Percentiles rank a stretch among this genome's conserved stretches.
Evolutionary conservation across 1,140 invertebrate genomes (phyloP).

Genomic region (Megathymus violae): DNA sequence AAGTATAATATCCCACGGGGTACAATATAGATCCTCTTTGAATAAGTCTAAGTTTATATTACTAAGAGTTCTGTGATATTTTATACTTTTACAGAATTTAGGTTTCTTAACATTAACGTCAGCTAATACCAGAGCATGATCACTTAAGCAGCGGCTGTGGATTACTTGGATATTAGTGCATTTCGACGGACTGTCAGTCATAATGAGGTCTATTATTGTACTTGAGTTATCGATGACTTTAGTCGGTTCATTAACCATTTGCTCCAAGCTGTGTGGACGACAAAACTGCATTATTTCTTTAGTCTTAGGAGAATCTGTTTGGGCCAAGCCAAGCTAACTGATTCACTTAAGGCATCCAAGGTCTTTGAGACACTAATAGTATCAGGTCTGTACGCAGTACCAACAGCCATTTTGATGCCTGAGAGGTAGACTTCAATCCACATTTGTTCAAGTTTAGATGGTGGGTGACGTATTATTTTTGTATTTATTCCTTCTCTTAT

Average conservation of each 20-base stretch:
- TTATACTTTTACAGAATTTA: too few species aligned
- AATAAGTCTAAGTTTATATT: too few species aligned
- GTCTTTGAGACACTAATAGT: constrained; percentile 10
- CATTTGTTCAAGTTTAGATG: constrained; percentile 36
- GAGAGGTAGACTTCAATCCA: constrained; percentile 35
- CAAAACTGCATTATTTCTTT: constrained; percentile 5
- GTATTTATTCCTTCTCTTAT: not conserved
- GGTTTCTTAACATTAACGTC: too few species aligned
- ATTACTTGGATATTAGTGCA: constrained; percentile 23
- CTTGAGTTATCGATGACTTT: constrained; percentile 27
- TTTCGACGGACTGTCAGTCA: constrained; percentile 6
- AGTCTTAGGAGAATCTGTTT: not conserved
- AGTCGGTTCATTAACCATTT: constrained; percentile 1
- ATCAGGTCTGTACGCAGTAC: constrained; percentile 45
- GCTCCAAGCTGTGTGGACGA: constrained; percentile 1
- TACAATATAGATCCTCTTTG: constrained; percentile 15
- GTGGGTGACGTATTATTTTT: constrained; percentile 13
- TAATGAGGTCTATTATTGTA: constrained; percentile 33
- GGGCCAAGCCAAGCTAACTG: not conserved
- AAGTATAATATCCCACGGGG: constrained; percentile 31
- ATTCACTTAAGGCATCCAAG: too few species aligned
- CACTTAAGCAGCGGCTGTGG: constrained; percentile 32
- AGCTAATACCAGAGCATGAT: constrained; percentile 28
- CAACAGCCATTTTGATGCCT: constrained; percentile 25
- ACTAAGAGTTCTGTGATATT: too few species aligned